Evolutionary conservation across 1,140 invertebrate species (phyloP), one percentile per base, ranked within the genome.

Genomic region (Globodera rostochiensis): DNA sequence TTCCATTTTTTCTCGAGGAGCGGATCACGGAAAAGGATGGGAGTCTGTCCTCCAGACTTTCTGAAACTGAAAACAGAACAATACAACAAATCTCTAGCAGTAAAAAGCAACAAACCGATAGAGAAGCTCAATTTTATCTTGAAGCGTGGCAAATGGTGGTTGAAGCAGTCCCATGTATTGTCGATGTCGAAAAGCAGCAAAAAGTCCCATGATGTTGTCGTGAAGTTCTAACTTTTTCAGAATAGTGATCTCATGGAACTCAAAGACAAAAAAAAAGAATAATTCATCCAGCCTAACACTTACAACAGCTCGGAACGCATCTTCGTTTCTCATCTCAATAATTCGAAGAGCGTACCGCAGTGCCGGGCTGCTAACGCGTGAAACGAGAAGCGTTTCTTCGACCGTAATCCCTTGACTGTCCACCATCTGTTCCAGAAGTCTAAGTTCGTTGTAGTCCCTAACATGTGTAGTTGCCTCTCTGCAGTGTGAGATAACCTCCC

Each of bases 111-210:
- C 74, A 19, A 36, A 78, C 77, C 77, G 77, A 46, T 70, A 64
- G n/a, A 78, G 25, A 13, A 78, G 25, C 21, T 78, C 77, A 78
- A 78, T 78, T 46, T 69, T 78, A 9, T 78, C 49, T 25, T 47
- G 77, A n/a, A 78, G 49, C 25, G 64, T 70, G 49, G 57, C 66
- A 47, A 78, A 78, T 7, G 77, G 77, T 6, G 77, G 64, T 8
- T 69, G 64, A 11, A 78, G n/a, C 70, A 78, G n/a, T 46, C 77
- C 77, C 11, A 78, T 15, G 60, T 66, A 78, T 70, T 78, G 77
- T 19, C 77, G 77, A 69, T 78, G 77, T 8, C 77, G 57, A n/a
- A 78, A 78, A 36, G 77, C 77, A n/a, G 70, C 11, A n/a, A 78
- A 78, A 49, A 78, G 70, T 8, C 77, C 77, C 53, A 78, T 70